A percentile compares a stretch with the other conserved stretches of the same genome.
These are phyloP conservation scores for Lagria hirta DNA, from an alignment of 2,888 invertebrate genomes.

Conservation along the genomic window DNA sequence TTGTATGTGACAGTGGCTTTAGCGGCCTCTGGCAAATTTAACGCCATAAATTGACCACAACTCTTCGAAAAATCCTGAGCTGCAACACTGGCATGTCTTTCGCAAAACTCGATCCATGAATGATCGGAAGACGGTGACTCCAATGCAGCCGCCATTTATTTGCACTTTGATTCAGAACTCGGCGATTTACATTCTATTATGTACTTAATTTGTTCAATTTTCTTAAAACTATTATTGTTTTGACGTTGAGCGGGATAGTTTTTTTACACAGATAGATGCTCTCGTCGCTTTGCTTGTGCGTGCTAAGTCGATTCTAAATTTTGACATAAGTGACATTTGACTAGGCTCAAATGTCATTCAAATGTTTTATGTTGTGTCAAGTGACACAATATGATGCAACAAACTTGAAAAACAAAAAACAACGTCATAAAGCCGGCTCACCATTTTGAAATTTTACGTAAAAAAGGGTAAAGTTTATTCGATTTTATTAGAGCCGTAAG, in stretches of 20 bases:
- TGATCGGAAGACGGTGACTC: constrained; percentile 47
- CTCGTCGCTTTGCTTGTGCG: no score
- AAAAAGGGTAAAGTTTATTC: no score
- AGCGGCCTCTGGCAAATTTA: constrained; percentile 67
- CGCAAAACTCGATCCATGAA: constrained; percentile 81
- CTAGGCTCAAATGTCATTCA: no score
- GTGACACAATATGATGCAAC: no score
- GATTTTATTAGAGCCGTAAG: no score
- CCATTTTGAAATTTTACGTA: no score
- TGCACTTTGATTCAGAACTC: not conserved
- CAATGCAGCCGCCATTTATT: constrained; percentile 43
- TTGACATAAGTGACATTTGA: no score
- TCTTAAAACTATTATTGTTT: constrained; percentile 3
- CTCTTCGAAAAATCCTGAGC: constrained; percentile 88
- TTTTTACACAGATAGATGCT: no score
- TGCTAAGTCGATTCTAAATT: no score
- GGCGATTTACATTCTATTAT: constrained; percentile 9
- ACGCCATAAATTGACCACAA: constrained; percentile 75
- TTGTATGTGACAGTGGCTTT: constrained; percentile 71
- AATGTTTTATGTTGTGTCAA: no score
- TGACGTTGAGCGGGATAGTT: not conserved
- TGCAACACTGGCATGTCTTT: constrained; percentile 81
- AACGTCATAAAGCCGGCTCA: no score
- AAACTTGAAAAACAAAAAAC: no score
- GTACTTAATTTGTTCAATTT: not conserved